These are phyloP conservation scores for Oryctolagus cuniculus DNA, from an alignment of 2,113 vertebrate genomes.

Conservation along the genomic window mOryCun1.1 NC_091433.1:128514501-128515000, in stretches of 20 bases:
- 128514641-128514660: background rate
- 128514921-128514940: background rate
- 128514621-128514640: background rate
- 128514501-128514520: constrained; percentile 7
- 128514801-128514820: background rate
- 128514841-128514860: background rate
- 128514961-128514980: background rate
- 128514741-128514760: background rate
- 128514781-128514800: background rate
- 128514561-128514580: constrained; percentile 39
- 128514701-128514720: background rate
- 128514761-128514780: background rate
- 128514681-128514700: background rate
- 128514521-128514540: constrained; percentile 11
- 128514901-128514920: background rate
- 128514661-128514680: background rate
- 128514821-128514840: background rate
- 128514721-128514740: background rate
- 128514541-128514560: constrained; percentile 15
- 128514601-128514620: constrained; percentile 26
- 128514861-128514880: background rate
- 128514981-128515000: background rate
- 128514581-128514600: constrained; percentile 29
- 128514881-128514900: background rate
- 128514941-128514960: background rate